Evolutionary conservation across 2,888 invertebrate species (phyloP).

Genomic region (Aphodius sticticus): DNA sequence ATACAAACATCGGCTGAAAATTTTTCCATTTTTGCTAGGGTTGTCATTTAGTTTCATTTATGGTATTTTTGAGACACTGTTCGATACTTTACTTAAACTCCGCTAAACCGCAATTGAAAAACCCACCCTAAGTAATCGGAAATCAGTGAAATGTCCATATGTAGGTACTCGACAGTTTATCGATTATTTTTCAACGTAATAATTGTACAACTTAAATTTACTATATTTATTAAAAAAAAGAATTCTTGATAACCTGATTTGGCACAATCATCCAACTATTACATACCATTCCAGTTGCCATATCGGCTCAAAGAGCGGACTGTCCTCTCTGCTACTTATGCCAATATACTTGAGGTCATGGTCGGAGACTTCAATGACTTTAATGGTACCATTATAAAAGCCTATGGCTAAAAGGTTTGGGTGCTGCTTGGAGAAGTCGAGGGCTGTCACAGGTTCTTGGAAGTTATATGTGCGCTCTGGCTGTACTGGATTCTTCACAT

Average conservation of each 20-base stretch:
- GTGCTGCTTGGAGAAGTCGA: constrained; percentile 73
- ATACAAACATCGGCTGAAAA: too few species aligned
- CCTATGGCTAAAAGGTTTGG: constrained; percentile 81
- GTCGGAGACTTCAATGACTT: constrained; percentile 74
- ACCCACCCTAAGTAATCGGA: too few species aligned
- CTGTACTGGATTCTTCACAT: constrained; percentile 79
- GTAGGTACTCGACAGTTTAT: constrained; percentile 50
- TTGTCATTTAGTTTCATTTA: constrained; percentile 49
- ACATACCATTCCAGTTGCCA: constrained; percentile 70
- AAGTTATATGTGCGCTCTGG: constrained; percentile 77
- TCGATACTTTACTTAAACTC: too few species aligned
- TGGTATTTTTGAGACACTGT: constrained; percentile 43
- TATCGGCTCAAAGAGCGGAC: constrained; percentile 72
- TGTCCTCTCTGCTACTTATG: constrained; percentile 64
- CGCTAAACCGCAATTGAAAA: too few species aligned
- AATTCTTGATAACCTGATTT: too few species aligned
- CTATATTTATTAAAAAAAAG: too few species aligned
- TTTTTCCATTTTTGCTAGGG: constrained; percentile 36
- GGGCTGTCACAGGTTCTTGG: constrained; percentile 69
- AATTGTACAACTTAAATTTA: too few species aligned
- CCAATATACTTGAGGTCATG: constrained; percentile 64
- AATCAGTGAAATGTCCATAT: too few species aligned
- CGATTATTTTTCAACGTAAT: too few species aligned
- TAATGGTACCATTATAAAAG: constrained; percentile 75
- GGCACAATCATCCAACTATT: too few species aligned